phyloP scores from a whole-genome alignment of 2,113 vertebrate species.

The Cyanoderma ruficeps region DNA sequence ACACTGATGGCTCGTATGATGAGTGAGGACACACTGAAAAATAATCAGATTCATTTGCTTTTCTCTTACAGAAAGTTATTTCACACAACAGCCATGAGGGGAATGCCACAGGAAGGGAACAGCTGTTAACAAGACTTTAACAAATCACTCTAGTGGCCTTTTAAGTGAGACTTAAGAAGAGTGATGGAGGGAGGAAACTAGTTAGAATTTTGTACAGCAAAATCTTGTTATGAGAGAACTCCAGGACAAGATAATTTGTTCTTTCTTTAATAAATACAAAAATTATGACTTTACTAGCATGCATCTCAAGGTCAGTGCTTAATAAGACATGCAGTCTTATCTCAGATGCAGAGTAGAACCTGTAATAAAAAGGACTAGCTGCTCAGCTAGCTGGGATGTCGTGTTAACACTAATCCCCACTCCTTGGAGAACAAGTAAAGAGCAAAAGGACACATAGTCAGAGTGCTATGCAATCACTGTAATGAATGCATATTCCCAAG shows the following conservation, averaged over 20 bases:
- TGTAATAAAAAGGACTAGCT: background rate
- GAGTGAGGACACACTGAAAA: background rate
- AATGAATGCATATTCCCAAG: background rate
- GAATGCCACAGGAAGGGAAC: background rate
- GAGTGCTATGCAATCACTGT: background rate
- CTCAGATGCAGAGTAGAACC: background rate
- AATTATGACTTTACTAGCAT: background rate
- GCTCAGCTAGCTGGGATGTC: background rate
- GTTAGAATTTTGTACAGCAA: background rate
- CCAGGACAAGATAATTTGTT: background rate
- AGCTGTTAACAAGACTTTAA: background rate
- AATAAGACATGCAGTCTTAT: background rate
- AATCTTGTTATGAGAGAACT: conserved; percentile 2
- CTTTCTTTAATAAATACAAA: background rate
- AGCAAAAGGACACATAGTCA: background rate
- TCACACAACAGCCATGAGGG: background rate
- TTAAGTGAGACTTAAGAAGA: background rate
- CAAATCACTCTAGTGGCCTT: background rate
- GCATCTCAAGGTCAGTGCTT: background rate
- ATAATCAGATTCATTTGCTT: background rate
- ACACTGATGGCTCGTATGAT: background rate
- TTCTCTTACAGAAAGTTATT: background rate
- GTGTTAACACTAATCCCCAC: background rate
- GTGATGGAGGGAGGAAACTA: background rate
- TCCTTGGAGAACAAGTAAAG: background rate